Evolutionary conservation across 2,797 vertebrate species (phyloP).

Genomic region (Rhincodon typus): DNA sequence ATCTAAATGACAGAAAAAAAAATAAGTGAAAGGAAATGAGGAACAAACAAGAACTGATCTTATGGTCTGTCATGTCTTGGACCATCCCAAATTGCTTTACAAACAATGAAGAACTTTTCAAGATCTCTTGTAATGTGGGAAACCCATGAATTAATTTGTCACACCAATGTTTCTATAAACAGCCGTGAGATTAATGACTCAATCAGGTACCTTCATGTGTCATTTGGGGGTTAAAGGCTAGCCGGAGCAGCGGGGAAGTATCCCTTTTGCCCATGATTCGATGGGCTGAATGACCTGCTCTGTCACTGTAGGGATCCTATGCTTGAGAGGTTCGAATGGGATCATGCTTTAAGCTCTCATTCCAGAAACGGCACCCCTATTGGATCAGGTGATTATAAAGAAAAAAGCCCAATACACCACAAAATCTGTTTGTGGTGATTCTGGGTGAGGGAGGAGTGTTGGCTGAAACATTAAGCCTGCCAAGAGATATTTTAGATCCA

Average conservation of each 20-base stretch:
- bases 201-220: neutral
- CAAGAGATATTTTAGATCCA: neutral
- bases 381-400: too few relatives aligned
- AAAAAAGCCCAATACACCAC: neutral
- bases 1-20: too few relatives aligned
- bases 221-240: neutral
- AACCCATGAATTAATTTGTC: neutral
- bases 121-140: neutral
- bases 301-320: too few relatives aligned
- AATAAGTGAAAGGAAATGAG: too few relatives aligned
- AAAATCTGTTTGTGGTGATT: neutral
- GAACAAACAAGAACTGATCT: neutral
- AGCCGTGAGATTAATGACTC: neutral
- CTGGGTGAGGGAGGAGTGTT: neutral
- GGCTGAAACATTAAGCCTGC: neutral
- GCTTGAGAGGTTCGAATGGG: neutral
- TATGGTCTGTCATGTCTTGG: neutral
- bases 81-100: neutral
- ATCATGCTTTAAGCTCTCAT: neutral
- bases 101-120: neutral
- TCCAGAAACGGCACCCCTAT: neutral
- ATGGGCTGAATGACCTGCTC: too few relatives aligned
- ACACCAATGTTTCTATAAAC: neutral
- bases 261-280: neutral
- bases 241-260: neutral